These are phyloP conservation scores for Muscicapa adusta DNA, from an alignment of 2,113 vertebrate genomes.

Conservation along the genomic window DNA sequence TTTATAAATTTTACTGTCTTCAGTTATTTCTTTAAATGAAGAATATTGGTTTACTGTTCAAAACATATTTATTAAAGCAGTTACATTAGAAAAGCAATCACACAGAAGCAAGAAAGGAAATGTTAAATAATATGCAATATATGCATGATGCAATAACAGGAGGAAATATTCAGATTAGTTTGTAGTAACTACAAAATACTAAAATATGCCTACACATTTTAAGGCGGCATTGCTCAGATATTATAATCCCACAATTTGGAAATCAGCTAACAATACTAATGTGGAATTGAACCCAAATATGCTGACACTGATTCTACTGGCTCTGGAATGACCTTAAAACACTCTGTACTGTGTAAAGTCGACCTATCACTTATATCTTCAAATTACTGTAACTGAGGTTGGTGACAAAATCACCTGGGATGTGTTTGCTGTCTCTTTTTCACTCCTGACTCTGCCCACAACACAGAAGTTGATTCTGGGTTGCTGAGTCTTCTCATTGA, in stretches of 20 bases:
- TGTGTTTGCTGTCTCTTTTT: not conserved
- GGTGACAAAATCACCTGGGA: fast-evolving
- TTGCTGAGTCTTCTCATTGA: not conserved
- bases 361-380: not conserved
- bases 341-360: not conserved
- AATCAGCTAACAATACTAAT: not conserved
- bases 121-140: not conserved
- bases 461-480: not conserved
- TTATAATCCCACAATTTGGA: not conserved
- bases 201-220: too few relatives aligned
- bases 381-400: not conserved
- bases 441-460: not conserved
- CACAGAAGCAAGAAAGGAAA: not conserved
- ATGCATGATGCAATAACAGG: not conserved
- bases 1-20: not conserved
- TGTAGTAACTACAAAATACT: not conserved
- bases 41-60: not conserved
- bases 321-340: not conserved
- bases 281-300: not conserved
- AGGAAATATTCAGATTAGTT: not conserved
- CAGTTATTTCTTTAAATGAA: not conserved
- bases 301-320: not conserved
- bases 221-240: not conserved
- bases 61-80: not conserved
- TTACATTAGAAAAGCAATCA: not conserved